Evolutionary conservation across 2,888 invertebrate genomes (phyloP), one percentile per base, ranked within the genome.

Genomic region (Capitulum mitella): DNA sequence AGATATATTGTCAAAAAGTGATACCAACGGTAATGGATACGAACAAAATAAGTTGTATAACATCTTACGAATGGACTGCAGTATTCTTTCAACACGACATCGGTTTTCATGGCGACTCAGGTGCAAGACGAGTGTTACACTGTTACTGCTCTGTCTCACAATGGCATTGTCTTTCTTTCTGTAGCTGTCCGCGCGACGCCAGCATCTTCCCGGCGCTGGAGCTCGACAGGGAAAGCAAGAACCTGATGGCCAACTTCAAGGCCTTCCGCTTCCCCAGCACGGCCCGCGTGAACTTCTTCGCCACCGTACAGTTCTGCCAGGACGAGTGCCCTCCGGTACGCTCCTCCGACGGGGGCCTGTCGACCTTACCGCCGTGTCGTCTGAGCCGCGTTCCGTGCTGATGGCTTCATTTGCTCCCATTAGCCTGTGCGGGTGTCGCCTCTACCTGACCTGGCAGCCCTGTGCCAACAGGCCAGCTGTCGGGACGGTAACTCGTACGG

Each of bases 261-360:
- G 87, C 87, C 75, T 87, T 87, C 84, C 84, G 87, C 32, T 87
- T 87, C 82, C 86, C 87, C 54, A 86, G 87, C 48, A 87, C 86
- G 10, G 86, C 87, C 12, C 84, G 85, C 43, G 86, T 87, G 78
- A 86, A 87, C 82, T 87, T 87, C 81, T 86, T 87, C 79, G 87
- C 86, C 8, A 86, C 86, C 43, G 86, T 87, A 32, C 84, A 86
- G 80, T 87, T 87, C 83, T 87, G 87, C 81, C 86, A 86, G 81
- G 86, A 87, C 80, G 82, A 84, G 75, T 87, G 87, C 82, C 85
- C 85, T 82, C 86, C 86, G 82, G 86, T 87, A 83, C 83, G 84
- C 80, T 8, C 29, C 26, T n/a, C n/a, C n/a, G n/a, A n/a, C n/a
- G n/a, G n/a, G n/a, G n/a, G n/a, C n/a, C n/a, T n/a, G n/a, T n/a